phyloP scores from a whole-genome alignment of 2,113 vertebrate genomes.

The Anolis carolinensis region DNA sequence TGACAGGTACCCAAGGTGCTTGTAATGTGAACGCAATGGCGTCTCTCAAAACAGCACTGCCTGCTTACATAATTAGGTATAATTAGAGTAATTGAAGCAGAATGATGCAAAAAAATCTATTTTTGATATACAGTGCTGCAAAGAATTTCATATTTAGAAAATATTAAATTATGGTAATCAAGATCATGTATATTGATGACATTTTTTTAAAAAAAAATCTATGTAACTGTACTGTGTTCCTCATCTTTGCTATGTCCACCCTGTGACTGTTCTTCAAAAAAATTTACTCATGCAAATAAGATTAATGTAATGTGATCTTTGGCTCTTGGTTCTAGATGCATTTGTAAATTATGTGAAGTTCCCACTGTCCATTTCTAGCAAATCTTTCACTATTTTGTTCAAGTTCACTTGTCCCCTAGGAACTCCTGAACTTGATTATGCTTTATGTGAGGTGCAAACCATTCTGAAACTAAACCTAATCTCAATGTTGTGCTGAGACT shows the following conservation, averaged over 20 bases:
- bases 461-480: background rate
- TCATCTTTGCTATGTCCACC: background rate
- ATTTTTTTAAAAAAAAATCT: background rate
- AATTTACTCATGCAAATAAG: background rate
- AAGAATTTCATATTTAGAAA: slow-evolving; percentile 19
- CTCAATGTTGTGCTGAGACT: background rate
- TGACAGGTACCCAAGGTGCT: slow-evolving; percentile 59
- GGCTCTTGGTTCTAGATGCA: background rate
- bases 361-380: background rate
- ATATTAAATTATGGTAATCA: slow-evolving; percentile 8
- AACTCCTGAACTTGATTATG: background rate
- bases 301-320: background rate
- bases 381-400: background rate
- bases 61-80: slow-evolving; percentile 65
- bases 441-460: background rate
- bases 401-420: background rate
- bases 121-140: background rate
- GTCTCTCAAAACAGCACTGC: slow-evolving; percentile 68
- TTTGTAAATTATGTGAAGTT: background rate
- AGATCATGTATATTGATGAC: background rate
- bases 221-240: background rate
- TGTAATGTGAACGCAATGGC: slow-evolving; percentile 5
- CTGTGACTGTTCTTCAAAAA: background rate
- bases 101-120: slow-evolving; percentile 47
- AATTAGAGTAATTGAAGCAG: slow-evolving; percentile 63